These are phyloP conservation scores for Neosilurus mollespiculum DNA, from an alignment of 2,797 vertebrate species.

Conservation along the genomic window DNA sequence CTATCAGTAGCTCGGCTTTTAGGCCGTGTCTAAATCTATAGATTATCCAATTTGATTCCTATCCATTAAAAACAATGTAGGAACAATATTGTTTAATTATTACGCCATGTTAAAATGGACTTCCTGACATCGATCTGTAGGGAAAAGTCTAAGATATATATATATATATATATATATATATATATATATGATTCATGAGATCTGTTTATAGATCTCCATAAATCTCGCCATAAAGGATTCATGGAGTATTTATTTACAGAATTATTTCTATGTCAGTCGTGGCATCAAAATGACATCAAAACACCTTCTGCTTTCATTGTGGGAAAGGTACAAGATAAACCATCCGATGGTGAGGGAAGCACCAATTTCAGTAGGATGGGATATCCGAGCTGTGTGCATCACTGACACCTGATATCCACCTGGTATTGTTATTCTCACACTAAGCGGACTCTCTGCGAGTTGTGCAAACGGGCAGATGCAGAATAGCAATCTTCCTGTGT, in stretches of 20 bases:
- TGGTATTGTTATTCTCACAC: neutral
- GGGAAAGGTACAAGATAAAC: neutral
- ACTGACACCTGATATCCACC: constrained; percentile 5
- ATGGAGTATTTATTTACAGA: neutral
- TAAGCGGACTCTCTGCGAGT: neutral
- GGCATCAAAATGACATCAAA: neutral
- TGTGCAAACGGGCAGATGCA: neutral
- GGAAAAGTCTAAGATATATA: neutral
- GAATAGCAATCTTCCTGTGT: neutral
- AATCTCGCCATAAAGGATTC: neutral
- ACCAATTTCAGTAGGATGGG: neutral
- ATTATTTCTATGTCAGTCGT: neutral
- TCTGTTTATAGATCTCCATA: too few species aligned
- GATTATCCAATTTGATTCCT: neutral
- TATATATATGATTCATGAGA: too few species aligned
- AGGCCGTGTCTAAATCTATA: too few species aligned
- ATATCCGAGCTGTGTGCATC: neutral
- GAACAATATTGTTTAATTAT: neutral
- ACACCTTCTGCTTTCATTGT: neutral
- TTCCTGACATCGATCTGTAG: neutral
- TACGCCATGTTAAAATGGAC: neutral
- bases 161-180: too few species aligned
- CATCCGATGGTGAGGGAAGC: neutral
- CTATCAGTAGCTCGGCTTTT: too few species aligned
- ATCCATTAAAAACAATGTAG: neutral